These are phyloP conservation scores for Chaunax sp. DNA, from an alignment of 2,797 vertebrate genomes.

Conservation along the genomic window DNA sequence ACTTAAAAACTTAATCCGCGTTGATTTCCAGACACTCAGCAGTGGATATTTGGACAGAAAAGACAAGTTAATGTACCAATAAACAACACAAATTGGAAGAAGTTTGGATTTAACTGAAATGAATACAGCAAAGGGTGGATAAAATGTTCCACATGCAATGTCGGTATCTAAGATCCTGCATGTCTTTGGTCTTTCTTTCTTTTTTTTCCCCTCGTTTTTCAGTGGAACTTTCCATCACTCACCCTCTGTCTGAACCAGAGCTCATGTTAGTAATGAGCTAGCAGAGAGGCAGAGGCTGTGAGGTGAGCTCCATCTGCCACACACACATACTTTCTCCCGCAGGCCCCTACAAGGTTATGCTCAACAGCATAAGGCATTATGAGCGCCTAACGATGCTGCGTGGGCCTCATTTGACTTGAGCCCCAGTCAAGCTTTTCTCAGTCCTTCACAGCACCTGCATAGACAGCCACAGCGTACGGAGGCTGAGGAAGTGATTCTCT, in stretches of 20 bases:
- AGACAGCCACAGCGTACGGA: conserved; percentile 39
- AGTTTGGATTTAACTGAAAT: neutral
- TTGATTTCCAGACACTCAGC: neutral
- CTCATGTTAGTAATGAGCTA: conserved; percentile 82
- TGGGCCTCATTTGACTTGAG: conserved; percentile 81
- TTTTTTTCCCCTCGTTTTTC: conserved; percentile 55
- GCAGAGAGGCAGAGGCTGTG: conserved; percentile 72
- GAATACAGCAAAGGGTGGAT: neutral
- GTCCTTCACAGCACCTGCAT: conserved; percentile 56
- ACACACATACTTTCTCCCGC: conserved; percentile 51
- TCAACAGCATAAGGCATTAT: conserved; percentile 74
- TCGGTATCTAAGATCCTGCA: conserved; percentile 24
- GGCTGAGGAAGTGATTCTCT: conserved; percentile 60
- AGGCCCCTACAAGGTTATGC: conserved; percentile 81
- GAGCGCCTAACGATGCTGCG: conserved; percentile 83
- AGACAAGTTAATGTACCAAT: neutral
- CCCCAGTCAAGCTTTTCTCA: conserved; percentile 56
- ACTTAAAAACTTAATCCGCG: neutral
- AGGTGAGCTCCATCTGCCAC: conserved; percentile 81
- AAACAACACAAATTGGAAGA: too few species aligned
- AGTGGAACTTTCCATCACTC: conserved; percentile 65
- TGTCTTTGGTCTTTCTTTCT: conserved; percentile 44
- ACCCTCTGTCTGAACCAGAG: conserved; percentile 69
- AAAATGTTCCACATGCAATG: conserved; percentile 20
- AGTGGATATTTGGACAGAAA: neutral